Conservation (phyloP, 1,140 invertebrate genomes). For the Drosophila erecta region DNA sequence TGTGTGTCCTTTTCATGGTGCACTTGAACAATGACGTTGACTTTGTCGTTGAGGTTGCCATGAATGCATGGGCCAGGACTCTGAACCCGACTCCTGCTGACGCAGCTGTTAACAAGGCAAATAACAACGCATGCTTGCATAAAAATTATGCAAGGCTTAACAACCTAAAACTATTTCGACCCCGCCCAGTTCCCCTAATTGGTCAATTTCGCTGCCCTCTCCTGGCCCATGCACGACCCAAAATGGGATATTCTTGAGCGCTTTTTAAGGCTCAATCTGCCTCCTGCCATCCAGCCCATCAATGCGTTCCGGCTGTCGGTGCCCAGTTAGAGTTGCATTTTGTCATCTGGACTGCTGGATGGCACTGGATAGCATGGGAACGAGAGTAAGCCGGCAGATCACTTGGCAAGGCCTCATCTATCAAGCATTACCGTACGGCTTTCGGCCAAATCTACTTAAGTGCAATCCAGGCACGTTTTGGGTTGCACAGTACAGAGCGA, state of each 20-base stretch:
- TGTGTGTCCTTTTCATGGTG: conserved; percentile 44
- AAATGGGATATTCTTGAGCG: conserved; percentile 4
- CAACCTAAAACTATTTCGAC: conserved; percentile 53
- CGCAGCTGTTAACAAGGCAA: conserved; percentile 70
- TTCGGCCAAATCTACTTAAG: conserved; percentile 25
- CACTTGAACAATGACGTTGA: conserved; percentile 71
- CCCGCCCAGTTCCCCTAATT: conserved; percentile 36
- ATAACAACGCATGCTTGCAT: conserved; percentile 59
- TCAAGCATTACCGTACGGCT: conserved; percentile 29
- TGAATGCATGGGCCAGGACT: conserved; percentile 46
- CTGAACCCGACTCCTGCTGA: conserved; percentile 45
- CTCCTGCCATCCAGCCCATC: conserved; percentile 8
- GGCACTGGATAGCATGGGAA: conserved; percentile 5
- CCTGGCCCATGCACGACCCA: conserved; percentile 13
- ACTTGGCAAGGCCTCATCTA: conserved; percentile 23
- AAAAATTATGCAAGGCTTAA: conserved; percentile 62
- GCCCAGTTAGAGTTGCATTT: conserved; percentile 18
- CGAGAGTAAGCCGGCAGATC: conserved; percentile 25
- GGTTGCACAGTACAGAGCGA: neutral
- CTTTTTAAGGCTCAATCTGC: conserved; percentile 15
- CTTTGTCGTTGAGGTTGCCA: conserved; percentile 58
- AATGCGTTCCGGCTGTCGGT: conserved; percentile 30
- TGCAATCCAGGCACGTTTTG: conserved; percentile 34
- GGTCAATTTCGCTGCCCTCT: conserved; percentile 47
- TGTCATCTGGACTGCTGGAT: conserved; percentile 10